Evolutionary conservation across 2,888 invertebrate species (phyloP).

Genomic region (Xestia sexstrigata): DNA sequence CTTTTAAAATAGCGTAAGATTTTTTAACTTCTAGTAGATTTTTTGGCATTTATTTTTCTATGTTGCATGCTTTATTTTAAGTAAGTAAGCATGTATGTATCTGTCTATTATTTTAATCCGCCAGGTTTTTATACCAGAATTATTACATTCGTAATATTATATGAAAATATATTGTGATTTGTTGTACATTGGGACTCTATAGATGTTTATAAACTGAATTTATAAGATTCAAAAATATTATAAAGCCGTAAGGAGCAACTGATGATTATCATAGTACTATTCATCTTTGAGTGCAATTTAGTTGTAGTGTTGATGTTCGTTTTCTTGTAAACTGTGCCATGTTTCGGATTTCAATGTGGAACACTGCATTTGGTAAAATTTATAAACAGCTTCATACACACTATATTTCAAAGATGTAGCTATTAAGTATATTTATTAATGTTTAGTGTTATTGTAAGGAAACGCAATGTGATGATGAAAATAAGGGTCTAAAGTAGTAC

Average conservation of each 20-base stretch:
- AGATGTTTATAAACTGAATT: conserved; percentile 60
- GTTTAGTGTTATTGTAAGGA: conserved; percentile 82
- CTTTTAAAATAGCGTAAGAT: conserved; percentile 56
- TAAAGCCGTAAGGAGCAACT: conserved; percentile 58
- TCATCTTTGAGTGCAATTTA: conserved; percentile 80
- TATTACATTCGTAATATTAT: conserved; percentile 54
- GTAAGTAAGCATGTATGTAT: conserved; percentile 42
- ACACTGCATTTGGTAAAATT: conserved; percentile 70
- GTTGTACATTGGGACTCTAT: conserved; percentile 61
- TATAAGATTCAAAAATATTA: conserved; percentile 63
- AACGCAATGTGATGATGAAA: conserved; percentile 89
- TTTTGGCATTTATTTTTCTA: conserved; percentile 73
- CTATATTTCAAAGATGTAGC: conserved; percentile 72
- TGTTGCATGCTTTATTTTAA: conserved; percentile 60
- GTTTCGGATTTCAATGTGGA: conserved; percentile 71
- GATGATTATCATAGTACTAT: conserved; percentile 53
- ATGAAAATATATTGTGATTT: conserved; percentile 59
- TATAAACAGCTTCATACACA: conserved; percentile 65
- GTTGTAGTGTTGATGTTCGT: conserved; percentile 73
- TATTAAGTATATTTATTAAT: conserved; percentile 76
- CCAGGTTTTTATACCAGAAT: conserved; percentile 42
- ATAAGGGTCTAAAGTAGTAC: conserved; percentile 86
- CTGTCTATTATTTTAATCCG: conserved; percentile 45
- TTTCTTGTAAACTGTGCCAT: conserved; percentile 82
- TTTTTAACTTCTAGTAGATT: conserved; percentile 66